A percentile compares a stretch with the other conserved stretches of the same genome.
Conservation (phyloP, 2,113 vertebrate species). For the Tragelaphus buxtoni region DNA sequence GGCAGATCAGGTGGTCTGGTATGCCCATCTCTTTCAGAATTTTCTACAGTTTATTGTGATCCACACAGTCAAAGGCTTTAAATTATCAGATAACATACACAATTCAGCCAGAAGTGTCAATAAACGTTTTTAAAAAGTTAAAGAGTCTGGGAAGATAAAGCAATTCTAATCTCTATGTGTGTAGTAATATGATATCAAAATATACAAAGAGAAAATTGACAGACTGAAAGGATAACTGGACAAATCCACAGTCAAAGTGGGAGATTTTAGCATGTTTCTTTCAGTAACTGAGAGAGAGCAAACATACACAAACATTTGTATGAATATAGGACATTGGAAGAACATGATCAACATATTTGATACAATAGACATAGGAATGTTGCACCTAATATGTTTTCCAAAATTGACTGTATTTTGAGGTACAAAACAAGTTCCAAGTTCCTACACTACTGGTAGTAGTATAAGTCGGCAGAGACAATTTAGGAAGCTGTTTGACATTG, state of each 20-base stretch:
- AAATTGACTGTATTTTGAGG: background rate
- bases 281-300: background rate
- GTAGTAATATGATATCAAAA: background rate
- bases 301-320: background rate
- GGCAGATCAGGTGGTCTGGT: no score
- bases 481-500: background rate
- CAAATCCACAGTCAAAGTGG: background rate
- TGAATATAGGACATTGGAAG: background rate
- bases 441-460: background rate
- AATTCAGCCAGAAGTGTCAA: background rate
- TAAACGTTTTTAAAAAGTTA: background rate
- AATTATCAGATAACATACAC: background rate
- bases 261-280: background rate
- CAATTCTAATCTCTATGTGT: background rate
- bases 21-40: no score
- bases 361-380: background rate
- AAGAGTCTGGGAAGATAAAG: background rate
- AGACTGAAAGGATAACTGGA: constrained; percentile 3
- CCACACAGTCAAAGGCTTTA: background rate
- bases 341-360: background rate
- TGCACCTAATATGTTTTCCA: background rate
- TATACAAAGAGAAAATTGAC: background rate
- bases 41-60: no score
- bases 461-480: background rate
- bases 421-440: background rate